These are phyloP conservation scores for Dendrolimus pini DNA, from an alignment of 2,888 invertebrate species.

Conservation along the genomic window DNA sequence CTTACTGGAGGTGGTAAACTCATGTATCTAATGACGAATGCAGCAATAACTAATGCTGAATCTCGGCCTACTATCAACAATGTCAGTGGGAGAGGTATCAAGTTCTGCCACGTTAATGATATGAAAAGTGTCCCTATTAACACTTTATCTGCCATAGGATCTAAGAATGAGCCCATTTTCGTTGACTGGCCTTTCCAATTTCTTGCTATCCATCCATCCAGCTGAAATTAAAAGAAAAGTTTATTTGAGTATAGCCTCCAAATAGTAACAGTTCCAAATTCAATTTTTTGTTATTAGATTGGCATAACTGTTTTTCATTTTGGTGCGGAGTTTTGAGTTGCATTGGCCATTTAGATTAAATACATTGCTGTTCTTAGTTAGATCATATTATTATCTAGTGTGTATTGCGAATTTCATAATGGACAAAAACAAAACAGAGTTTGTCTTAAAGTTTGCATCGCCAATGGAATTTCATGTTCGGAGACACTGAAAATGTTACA, in stretches of 20 bases:
- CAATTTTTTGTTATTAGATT: too few relatives aligned
- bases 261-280: too few relatives aligned
- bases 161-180: slow-evolving; percentile 95
- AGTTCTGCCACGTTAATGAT: slow-evolving; percentile 87
- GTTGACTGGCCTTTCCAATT: slow-evolving; percentile 94
- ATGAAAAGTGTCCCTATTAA: slow-evolving; percentile 93
- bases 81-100: slow-evolving; percentile 90
- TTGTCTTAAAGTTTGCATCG: too few relatives aligned
- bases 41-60: slow-evolving; percentile 86
- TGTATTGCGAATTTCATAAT: too few relatives aligned
- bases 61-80: slow-evolving; percentile 91
- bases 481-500: too few relatives aligned
- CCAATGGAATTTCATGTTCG: too few relatives aligned
- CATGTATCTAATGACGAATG: slow-evolving; percentile 92
- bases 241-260: not conserved
- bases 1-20: slow-evolving; percentile 93
- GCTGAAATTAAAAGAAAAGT: slow-evolving; percentile 57
- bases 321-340: too few relatives aligned
- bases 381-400: too few relatives aligned
- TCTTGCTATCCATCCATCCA: slow-evolving; percentile 98
- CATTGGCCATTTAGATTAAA: too few relatives aligned
- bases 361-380: too few relatives aligned
- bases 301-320: too few relatives aligned
- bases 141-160: slow-evolving; percentile 98
- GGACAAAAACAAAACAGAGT: too few relatives aligned